A percentile compares a stretch with the other conserved stretches of the same genome.
Conservation (phyloP, 2,797 vertebrate species). For the Jordanella pulchra region DNA sequence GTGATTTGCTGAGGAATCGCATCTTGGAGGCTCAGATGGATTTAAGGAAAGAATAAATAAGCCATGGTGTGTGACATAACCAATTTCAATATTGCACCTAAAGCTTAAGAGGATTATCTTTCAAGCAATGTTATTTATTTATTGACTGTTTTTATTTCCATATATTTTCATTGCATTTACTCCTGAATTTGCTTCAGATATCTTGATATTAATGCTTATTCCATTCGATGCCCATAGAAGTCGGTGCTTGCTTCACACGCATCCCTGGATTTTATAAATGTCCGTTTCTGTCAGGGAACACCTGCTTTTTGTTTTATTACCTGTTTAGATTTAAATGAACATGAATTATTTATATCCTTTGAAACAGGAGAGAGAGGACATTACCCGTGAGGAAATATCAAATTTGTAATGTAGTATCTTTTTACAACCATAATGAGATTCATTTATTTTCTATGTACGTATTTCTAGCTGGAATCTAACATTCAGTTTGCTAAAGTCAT, state of each 20-base stretch:
- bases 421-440: background rate
- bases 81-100: conserved; percentile 2
- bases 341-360: background rate
- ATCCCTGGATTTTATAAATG: background rate
- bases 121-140: background rate
- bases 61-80: conserved; percentile 2
- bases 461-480: background rate
- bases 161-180: background rate
- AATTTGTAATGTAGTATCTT: background rate
- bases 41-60: conserved; percentile 31
- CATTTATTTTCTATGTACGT: background rate
- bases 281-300: background rate
- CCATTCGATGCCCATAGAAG: background rate
- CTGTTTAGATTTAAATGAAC: background rate
- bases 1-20: conserved; percentile 1
- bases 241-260: background rate
- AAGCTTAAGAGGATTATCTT: conserved; percentile 14
- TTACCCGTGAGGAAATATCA: background rate
- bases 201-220: background rate
- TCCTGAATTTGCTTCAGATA: background rate
- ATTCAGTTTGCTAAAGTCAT: background rate
- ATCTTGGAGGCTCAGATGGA: conserved; percentile 8
- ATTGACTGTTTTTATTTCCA: background rate
- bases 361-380: background rate
- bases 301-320: background rate